phyloP scores from a whole-genome alignment of 2,113 vertebrate species.

The Centropus unirufus region DNA sequence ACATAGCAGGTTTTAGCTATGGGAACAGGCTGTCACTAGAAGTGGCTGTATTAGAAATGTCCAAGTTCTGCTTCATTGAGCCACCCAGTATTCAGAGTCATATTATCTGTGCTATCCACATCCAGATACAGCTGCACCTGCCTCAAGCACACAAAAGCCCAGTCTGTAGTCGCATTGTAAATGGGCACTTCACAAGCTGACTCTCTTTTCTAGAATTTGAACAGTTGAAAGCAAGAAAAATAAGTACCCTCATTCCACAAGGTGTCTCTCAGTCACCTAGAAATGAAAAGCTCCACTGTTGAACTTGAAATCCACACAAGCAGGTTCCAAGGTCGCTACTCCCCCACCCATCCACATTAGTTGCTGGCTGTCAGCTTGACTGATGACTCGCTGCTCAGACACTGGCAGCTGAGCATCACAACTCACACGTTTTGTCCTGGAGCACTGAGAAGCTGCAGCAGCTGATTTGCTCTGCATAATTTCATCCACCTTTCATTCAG shows the following conservation, averaged over 20 bases:
- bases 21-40: background rate
- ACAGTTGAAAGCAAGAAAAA: background rate
- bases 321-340: background rate
- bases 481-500: background rate
- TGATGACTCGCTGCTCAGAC: background rate
- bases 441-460: background rate
- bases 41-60: background rate
- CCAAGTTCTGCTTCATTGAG: background rate
- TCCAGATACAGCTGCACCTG: background rate
- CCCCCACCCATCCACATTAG: background rate
- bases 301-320: background rate
- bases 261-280: slow-evolving; percentile 28
- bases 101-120: background rate
- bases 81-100: fast-evolving
- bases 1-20: background rate
- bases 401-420: background rate
- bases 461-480: background rate
- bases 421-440: background rate
- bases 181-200: background rate
- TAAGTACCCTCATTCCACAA: slow-evolving; percentile 2
- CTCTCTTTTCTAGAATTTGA: background rate
- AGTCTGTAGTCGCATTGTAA: background rate
- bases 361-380: background rate
- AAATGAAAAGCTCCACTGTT: background rate
- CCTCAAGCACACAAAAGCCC: background rate